These are phyloP conservation scores for Copsychus sechellarum DNA, from an alignment of 2,113 vertebrate genomes.

Conservation along the genomic window DNA sequence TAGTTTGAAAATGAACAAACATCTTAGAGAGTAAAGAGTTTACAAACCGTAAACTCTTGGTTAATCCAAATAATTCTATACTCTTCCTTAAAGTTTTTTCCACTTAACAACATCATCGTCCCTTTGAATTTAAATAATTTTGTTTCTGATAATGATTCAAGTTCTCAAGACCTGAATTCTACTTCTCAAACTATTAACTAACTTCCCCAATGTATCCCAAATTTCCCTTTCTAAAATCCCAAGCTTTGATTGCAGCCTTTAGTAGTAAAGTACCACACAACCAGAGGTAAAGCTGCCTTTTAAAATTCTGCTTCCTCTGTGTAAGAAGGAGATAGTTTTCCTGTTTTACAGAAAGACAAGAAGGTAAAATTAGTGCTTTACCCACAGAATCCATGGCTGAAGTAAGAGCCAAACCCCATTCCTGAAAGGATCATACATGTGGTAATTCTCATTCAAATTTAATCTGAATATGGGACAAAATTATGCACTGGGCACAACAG, in stretches of 20 bases:
- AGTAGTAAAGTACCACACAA: not conserved
- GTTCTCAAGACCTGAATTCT: not conserved
- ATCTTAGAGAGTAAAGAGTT: not conserved
- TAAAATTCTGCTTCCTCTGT: not conserved
- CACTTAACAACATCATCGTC: not conserved
- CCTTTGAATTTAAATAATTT: not conserved
- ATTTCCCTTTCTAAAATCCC: not conserved
- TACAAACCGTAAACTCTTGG: not conserved
- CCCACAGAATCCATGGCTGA: not conserved
- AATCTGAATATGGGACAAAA: not conserved
- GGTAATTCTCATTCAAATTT: not conserved
- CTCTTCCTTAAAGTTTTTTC: not conserved
- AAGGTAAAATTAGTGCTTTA: not conserved
- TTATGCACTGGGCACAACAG: not conserved
- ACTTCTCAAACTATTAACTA: not conserved
- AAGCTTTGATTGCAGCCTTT: not conserved
- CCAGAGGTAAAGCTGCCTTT: not conserved
- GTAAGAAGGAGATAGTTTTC: not conserved
- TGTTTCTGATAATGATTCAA: not conserved
- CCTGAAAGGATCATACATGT: not conserved
- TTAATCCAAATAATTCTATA: not conserved
- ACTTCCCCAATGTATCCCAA: not conserved
- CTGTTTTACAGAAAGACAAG: not conserved
- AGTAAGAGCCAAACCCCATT: not conserved
- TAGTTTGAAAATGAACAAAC: not conserved